phyloP scores from a whole-genome alignment of 2,888 invertebrate genomes.

The Epinotia demarniana region DNA sequence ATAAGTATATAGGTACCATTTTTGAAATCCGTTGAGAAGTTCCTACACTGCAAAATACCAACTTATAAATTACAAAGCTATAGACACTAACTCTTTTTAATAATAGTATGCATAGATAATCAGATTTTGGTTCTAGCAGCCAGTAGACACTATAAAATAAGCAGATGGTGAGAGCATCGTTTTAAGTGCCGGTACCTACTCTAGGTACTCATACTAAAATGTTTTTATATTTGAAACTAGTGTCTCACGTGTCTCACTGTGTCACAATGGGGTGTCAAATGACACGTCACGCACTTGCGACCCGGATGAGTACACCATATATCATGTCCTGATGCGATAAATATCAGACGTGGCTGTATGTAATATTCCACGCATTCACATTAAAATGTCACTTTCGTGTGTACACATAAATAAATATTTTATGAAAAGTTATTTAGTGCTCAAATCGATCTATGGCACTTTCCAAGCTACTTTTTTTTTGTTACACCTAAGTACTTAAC shows the following conservation, averaged over 20 bases:
- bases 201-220: not conserved
- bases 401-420: too few species aligned
- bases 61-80: too few species aligned
- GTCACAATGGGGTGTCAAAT: constrained; percentile 34
- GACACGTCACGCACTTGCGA: constrained; percentile 27
- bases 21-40: too few species aligned
- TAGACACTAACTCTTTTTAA: too few species aligned
- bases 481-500: too few species aligned
- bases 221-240: constrained; percentile 17
- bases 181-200: not conserved
- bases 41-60: too few species aligned
- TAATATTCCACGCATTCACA: not conserved
- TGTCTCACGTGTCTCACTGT: constrained; percentile 15
- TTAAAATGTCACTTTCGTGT: not conserved
- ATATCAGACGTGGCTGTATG: not conserved
- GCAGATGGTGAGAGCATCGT: not conserved
- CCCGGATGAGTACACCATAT: constrained; percentile 14
- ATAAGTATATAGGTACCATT: too few species aligned
- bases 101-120: too few species aligned
- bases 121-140: not conserved
- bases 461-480: too few species aligned
- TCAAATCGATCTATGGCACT: too few species aligned
- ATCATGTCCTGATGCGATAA: constrained; percentile 19
- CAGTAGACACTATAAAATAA: not conserved
- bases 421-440: too few species aligned